These are phyloP conservation scores for Parauchenoglanis punctatus DNA, from an alignment of 2,797 vertebrate species.

Conservation along the genomic window DNA sequence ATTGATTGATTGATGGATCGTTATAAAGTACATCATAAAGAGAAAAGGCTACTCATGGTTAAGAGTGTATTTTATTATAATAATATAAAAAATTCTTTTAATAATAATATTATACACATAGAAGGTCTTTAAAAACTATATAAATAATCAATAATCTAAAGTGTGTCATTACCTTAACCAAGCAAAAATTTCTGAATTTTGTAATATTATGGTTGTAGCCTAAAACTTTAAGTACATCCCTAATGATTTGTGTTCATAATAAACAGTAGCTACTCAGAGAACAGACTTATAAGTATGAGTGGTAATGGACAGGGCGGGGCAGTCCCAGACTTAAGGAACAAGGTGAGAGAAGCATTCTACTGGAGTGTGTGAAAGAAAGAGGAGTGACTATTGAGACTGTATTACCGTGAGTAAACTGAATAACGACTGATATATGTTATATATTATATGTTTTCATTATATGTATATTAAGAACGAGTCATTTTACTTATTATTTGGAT, in stretches of 20 bases:
- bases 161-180: background rate
- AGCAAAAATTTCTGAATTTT: background rate
- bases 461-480: background rate
- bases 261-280: background rate
- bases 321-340: background rate
- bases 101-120: background rate
- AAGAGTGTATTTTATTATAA: background rate
- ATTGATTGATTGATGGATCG: no score
- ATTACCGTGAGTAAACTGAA: background rate
- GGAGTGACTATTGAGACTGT: background rate
- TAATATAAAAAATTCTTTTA: no score
- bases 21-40: background rate
- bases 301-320: background rate
- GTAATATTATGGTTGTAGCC: background rate
- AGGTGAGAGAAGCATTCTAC: background rate
- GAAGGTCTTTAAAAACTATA: background rate
- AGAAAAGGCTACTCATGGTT: background rate
- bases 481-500: background rate
- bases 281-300: constrained; percentile 3
- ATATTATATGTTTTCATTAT: background rate
- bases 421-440: background rate
- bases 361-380: background rate
- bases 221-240: background rate
- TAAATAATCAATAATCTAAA: background rate
- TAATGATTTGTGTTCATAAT: background rate